A percentile compares a stretch with the other conserved stretches of the same genome.
phyloP scores from a whole-genome alignment of 2,888 invertebrate genomes.

The Drosophila birchii region DNA sequence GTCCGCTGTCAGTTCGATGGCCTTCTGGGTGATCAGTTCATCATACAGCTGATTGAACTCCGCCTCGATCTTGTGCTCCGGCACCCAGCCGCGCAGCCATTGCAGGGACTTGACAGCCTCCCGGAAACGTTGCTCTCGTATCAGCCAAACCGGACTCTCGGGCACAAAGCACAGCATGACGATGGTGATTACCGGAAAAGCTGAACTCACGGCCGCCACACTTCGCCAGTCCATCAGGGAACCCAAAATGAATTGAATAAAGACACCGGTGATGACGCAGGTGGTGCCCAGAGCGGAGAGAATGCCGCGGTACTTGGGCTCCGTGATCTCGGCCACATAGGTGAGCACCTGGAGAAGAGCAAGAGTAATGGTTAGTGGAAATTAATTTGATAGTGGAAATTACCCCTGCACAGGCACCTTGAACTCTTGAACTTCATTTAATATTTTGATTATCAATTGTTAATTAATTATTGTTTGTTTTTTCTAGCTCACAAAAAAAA shows the following conservation, averaged over 20 bases:
- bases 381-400: neutral
- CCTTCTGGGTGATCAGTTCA: slow-evolving; percentile 80
- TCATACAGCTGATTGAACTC: slow-evolving; percentile 84
- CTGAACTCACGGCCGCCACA: slow-evolving; percentile 89
- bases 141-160: slow-evolving; percentile 93
- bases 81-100: slow-evolving; percentile 93
- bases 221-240: slow-evolving; percentile 90
- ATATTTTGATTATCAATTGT: neutral
- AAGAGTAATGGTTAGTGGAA: neutral
- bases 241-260: slow-evolving; percentile 91
- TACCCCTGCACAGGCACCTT: neutral
- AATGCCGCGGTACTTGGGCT: slow-evolving; percentile 90
- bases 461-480: neutral
- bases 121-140: slow-evolving; percentile 87
- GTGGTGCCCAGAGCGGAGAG: slow-evolving; percentile 90
- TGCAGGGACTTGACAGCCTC: slow-evolving; percentile 90
- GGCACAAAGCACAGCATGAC: slow-evolving; percentile 90
- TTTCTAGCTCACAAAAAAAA: neutral
- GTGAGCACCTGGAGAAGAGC: slow-evolving; percentile 88
- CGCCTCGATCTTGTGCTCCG: slow-evolving; percentile 86
- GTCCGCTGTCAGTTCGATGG: slow-evolving; percentile 72
- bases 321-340: slow-evolving; percentile 93
- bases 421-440: neutral
- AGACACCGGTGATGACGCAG: slow-evolving; percentile 90
- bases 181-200: slow-evolving; percentile 88